phyloP scores from a whole-genome alignment of 2,113 vertebrate genomes.

The Alethe castanea region DNA sequence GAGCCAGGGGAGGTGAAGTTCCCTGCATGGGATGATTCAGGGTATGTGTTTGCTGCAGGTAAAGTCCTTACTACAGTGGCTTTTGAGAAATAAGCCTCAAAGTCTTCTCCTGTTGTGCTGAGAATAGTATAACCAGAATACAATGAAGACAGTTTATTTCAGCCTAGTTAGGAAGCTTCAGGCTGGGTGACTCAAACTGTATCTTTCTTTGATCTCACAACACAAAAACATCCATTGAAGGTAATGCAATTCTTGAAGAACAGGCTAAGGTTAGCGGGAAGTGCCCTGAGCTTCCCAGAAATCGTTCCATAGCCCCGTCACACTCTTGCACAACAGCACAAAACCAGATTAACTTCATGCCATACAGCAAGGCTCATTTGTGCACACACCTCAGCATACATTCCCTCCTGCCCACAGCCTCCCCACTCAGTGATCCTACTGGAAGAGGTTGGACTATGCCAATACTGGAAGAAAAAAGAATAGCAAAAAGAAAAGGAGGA shows the following conservation, averaged over 20 bases:
- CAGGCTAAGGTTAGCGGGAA: neutral
- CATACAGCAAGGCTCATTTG: neutral
- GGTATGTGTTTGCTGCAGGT: neutral
- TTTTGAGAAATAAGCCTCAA: neutral
- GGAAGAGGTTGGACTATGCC: neutral
- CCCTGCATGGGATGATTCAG: neutral
- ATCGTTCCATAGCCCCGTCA: neutral
- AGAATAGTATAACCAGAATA: neutral
- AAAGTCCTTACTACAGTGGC: neutral
- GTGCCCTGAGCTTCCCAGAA: slow-evolving; percentile 11
- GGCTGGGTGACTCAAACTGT: neutral
- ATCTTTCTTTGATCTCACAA: neutral
- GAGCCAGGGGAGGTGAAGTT: neutral
- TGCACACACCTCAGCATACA: neutral
- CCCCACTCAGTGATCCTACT: neutral
- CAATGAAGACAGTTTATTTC: neutral
- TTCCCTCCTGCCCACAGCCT: neutral
- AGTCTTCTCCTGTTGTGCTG: neutral
- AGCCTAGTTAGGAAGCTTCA: neutral
- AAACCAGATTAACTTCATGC: slow-evolving; percentile 44
- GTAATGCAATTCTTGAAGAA: neutral
- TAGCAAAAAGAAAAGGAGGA: neutral
- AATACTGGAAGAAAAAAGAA: neutral
- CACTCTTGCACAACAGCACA: slow-evolving; percentile 9
- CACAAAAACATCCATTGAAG: neutral